Evolutionary conservation across 1,140 invertebrate genomes (phyloP).

Genomic region (Pseudobourletiella spinata): DNA sequence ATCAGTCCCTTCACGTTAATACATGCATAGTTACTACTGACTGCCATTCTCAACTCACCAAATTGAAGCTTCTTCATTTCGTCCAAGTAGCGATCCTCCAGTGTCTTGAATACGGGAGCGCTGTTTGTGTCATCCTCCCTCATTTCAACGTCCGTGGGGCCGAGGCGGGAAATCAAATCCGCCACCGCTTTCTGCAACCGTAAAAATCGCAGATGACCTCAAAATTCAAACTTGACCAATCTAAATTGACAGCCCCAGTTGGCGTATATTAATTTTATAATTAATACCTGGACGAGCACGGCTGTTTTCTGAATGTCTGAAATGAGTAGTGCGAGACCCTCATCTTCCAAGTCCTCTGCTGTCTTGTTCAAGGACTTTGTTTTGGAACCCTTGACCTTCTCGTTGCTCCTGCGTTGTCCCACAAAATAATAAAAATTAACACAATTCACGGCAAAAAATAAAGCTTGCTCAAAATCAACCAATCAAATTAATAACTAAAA

Average conservation of each 20-base stretch:
- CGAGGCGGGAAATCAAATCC: conserved; percentile 17
- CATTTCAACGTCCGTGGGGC: conserved; percentile 25
- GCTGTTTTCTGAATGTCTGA: conserved; percentile 80
- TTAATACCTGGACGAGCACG: conserved; percentile 52
- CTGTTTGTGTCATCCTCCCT: conserved; percentile 38
- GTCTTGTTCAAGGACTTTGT: conserved; percentile 41
- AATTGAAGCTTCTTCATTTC: conserved; percentile 83
- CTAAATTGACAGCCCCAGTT: too few species aligned
- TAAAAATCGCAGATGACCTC: too few species aligned
- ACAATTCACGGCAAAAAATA: background rate
- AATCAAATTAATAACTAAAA: background rate
- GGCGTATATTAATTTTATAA: too few species aligned
- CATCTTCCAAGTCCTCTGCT: conserved; percentile 65
- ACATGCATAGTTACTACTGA: too few species aligned
- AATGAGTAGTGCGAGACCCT: conserved; percentile 75
- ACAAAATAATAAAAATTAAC: background rate
- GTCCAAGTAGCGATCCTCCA: conserved; percentile 64
- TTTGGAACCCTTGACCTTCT: conserved; percentile 38
- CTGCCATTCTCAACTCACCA: conserved; percentile 51
- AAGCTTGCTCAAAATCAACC: background rate
- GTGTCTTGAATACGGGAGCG: conserved; percentile 45
- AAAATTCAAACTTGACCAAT: too few species aligned
- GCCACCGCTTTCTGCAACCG: conserved; percentile 29
- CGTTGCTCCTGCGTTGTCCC: conserved; percentile 47
- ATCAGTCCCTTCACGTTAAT: conserved; percentile 2